These are phyloP conservation scores for Rhagoletis pomonella DNA, from an alignment of 1,140 invertebrate genomes.

Conservation along the genomic window DNA sequence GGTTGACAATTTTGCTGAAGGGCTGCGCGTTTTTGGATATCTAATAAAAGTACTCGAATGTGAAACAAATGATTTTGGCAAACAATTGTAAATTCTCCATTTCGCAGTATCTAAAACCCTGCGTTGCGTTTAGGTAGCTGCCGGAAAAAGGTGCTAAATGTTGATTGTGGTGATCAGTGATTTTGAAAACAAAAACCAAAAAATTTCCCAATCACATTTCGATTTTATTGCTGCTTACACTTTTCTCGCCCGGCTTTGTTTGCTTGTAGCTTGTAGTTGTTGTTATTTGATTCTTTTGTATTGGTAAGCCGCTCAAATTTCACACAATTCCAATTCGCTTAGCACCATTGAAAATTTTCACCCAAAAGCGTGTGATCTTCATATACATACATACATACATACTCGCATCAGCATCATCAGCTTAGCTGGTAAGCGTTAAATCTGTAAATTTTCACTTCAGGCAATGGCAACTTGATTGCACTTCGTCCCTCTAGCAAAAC, in stretches of 20 bases:
- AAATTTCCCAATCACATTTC: conserved; percentile 41
- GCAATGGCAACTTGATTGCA: background rate
- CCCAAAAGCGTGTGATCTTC: background rate
- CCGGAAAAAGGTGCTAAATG: background rate
- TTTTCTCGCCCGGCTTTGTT: no score
- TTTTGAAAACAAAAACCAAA: background rate
- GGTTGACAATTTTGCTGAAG: background rate
- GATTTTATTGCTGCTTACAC: conserved; percentile 2
- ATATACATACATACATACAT: background rate
- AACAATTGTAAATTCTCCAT: background rate
- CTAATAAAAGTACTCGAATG: conserved; percentile 48
- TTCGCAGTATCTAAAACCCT: background rate
- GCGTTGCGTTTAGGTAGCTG: background rate
- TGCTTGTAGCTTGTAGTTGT: background rate
- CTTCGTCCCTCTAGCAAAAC: background rate
- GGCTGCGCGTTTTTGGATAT: background rate
- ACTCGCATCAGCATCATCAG: no score
- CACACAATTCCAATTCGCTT: background rate
- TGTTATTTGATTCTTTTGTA: conserved; percentile 9
- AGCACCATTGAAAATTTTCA: background rate
- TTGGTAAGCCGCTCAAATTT: conserved; percentile 33
- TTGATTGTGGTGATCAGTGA: conserved; percentile 35
- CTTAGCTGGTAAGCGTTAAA: conserved; percentile 35
- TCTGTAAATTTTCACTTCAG: background rate
- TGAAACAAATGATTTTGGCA: conserved; percentile 40